Conservation (phyloP, 2,113 vertebrate genomes). For the Hypanus sabinus region DNA sequence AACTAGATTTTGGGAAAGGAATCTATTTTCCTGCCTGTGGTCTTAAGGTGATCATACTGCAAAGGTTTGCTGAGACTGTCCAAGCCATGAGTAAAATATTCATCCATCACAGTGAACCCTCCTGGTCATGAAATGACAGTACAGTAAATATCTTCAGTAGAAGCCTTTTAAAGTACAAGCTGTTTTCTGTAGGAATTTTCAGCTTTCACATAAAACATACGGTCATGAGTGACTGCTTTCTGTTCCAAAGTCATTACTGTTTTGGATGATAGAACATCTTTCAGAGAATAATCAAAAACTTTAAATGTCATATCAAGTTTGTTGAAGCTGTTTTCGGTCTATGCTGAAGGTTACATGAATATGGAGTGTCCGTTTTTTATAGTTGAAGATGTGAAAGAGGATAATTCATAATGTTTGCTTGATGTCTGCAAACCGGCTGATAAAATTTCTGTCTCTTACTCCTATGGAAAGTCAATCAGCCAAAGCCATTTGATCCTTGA, state of each 20-base stretch:
- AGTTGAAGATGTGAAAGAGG: constrained; percentile 42
- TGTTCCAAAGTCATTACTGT: constrained; percentile 84
- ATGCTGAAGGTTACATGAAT: constrained; percentile 91
- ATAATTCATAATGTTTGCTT: constrained; percentile 43
- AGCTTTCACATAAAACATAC: constrained; percentile 80
- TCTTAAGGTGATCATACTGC: constrained; percentile 67
- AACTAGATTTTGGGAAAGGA: constrained; percentile 48
- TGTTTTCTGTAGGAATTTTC: constrained; percentile 79
- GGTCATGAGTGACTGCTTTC: constrained; percentile 87
- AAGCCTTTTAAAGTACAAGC: constrained; percentile 81
- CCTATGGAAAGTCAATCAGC: constrained; percentile 44
- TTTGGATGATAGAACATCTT: constrained; percentile 88
- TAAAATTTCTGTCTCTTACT: constrained; percentile 40
- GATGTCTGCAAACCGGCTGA: constrained; percentile 35
- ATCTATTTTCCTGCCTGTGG: constrained; percentile 56
- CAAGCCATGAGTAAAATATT: constrained; percentile 73
- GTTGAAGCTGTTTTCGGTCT: constrained; percentile 68
- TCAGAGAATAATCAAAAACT: constrained; percentile 79
- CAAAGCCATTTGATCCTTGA: constrained; percentile 49
- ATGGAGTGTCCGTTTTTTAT: constrained; percentile 61
- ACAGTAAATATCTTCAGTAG: constrained; percentile 83
- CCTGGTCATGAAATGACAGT: constrained; percentile 78
- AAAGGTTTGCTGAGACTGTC: constrained; percentile 72
- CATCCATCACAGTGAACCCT: constrained; percentile 78
- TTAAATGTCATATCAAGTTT: constrained; percentile 88